These are phyloP conservation scores for Columbina picui DNA, from an alignment of 2,113 vertebrate species.

Conservation along the genomic window DNA sequence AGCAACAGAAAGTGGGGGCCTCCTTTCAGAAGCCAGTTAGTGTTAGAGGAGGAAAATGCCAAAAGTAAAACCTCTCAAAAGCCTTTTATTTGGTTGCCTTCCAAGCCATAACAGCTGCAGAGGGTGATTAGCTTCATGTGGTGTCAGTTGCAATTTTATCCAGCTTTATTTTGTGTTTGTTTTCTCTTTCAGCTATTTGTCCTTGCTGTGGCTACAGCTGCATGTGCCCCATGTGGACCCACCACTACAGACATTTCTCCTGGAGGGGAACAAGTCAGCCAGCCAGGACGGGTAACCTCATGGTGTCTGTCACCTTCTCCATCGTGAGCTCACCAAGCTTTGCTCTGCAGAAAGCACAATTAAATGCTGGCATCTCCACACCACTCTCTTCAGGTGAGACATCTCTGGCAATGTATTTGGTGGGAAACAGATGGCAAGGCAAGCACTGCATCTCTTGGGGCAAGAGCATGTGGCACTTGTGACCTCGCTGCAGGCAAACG, in stretches of 20 bases:
- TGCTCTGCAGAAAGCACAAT: fast-evolving
- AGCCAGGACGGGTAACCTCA: neutral
- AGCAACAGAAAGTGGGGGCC: neutral
- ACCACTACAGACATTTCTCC: neutral
- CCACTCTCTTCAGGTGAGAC: neutral
- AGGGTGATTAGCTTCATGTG: conserved; percentile 7
- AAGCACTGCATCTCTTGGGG: neutral
- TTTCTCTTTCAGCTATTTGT: neutral
- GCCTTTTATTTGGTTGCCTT: conserved; percentile 17
- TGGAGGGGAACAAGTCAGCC: neutral
- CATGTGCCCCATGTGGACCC: neutral
- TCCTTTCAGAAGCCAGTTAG: conserved; percentile 19
- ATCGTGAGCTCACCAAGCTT: neutral
- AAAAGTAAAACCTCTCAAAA: conserved; percentile 1
- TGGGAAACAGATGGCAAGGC: neutral
- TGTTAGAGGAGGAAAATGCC: neutral
- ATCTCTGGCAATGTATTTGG: neutral
- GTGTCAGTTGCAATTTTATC: conserved; percentile 25
- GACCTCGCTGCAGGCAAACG: neutral
- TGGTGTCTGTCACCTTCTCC: neutral
- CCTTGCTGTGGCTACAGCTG: conserved; percentile 42
- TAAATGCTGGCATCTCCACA: fast-evolving
- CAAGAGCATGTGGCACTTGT: neutral
- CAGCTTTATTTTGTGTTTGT: neutral
- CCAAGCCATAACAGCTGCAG: conserved; percentile 61